Percentiles rank a stretch among this genome's conserved stretches.
Conservation (phyloP, 2,797 vertebrate species). For the Buceros bicornis region DNA sequence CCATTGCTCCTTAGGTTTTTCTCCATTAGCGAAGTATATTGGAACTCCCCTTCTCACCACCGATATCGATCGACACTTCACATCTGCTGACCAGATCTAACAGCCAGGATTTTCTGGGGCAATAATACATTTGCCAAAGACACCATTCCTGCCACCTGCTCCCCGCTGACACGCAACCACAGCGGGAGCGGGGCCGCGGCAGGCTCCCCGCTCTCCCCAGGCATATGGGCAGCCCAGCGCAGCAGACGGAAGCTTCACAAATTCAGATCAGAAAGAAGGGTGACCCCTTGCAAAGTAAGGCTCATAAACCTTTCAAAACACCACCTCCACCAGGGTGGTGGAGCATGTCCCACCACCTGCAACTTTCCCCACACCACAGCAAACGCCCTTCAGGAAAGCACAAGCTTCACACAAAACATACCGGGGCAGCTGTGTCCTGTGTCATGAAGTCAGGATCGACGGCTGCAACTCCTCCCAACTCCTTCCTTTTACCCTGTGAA, state of each 20-base stretch:
- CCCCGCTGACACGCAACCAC: not conserved
- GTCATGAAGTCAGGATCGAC: not conserved
- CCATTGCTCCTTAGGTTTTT: conserved; percentile 19
- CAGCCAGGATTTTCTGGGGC: not conserved
- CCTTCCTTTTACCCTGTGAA: not conserved
- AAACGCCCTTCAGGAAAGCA: not conserved
- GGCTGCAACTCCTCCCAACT: not conserved
- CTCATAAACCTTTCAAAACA: not conserved
- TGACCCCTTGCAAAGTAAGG: not conserved
- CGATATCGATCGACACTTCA: not conserved
- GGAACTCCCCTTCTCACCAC: not conserved
- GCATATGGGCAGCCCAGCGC: rapidly evolving
- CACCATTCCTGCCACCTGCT: conserved; percentile 59
- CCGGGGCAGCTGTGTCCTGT: not conserved
- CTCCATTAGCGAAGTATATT: conserved; percentile 32
- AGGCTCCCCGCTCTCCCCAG: not conserved
- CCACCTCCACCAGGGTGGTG: not conserved
- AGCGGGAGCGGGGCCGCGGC: rapidly evolving
- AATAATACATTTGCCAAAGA: conserved; percentile 18
- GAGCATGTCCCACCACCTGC: not conserved
- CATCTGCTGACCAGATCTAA: conserved; percentile 65
- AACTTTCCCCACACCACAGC: not conserved
- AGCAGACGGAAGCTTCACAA: not conserved
- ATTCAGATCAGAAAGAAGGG: not conserved
- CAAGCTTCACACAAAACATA: not conserved